Evolutionary conservation across 1,140 invertebrate genomes (phyloP).

Genomic region (Eriosoma lanigerum): DNA sequence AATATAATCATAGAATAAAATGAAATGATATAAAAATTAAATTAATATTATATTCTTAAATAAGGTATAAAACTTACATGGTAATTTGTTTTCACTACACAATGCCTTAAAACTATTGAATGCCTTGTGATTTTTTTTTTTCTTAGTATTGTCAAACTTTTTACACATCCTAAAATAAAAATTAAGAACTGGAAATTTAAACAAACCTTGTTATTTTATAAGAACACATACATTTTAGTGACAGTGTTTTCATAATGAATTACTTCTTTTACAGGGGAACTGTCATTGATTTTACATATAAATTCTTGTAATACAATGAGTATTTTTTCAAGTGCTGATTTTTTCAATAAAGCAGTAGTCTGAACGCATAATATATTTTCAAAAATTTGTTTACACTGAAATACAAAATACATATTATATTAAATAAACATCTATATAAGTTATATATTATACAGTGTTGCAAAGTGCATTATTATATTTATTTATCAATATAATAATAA

Average conservation of each 20-base stretch:
- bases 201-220: background rate
- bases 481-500: background rate
- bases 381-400: constrained; percentile 36
- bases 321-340: constrained; percentile 42
- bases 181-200: background rate
- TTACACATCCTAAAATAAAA: constrained; percentile 17
- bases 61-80: background rate
- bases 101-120: constrained; percentile 34
- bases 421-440: background rate
- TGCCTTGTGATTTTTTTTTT: constrained; percentile 9
- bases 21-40: background rate
- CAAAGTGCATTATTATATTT: background rate
- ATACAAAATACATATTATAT: background rate
- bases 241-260: background rate
- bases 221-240: background rate
- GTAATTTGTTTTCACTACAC: constrained; percentile 13
- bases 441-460: background rate
- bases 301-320: constrained; percentile 20
- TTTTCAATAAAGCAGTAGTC: constrained; percentile 8
- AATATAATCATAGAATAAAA: background rate
- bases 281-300: constrained; percentile 29
- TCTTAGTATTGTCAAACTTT: background rate
- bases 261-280: background rate
- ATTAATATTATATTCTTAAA: background rate
- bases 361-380: constrained; percentile 43